phyloP scores from a whole-genome alignment of 2,113 vertebrate genomes.

The Apodemus sylvaticus region DNA sequence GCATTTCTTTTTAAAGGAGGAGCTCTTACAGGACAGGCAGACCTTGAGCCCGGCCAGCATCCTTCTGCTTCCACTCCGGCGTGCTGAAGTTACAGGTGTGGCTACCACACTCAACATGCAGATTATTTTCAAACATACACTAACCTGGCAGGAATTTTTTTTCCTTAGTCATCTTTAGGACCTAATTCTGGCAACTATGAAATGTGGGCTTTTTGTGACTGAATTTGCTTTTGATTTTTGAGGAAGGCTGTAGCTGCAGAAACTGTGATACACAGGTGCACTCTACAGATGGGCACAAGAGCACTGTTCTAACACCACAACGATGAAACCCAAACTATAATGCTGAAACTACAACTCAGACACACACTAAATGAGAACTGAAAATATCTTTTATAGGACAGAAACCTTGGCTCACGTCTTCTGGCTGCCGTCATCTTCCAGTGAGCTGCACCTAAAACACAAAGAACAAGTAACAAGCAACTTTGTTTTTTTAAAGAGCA shows the following conservation, averaged over 20 bases:
- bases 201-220: neutral
- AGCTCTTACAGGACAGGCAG: neutral
- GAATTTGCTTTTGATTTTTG: neutral
- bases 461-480: constrained; percentile 95
- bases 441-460: constrained; percentile 94
- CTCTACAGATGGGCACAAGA: constrained; percentile 68
- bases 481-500: constrained; percentile 87
- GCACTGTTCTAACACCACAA: constrained; percentile 64
- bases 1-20: neutral
- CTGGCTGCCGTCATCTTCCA: constrained; percentile 91
- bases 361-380: constrained; percentile 80
- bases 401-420: constrained; percentile 94
- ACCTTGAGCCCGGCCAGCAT: neutral
- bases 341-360: constrained; percentile 84
- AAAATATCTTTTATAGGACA: constrained; percentile 89
- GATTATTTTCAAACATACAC: neutral
- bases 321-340: constrained; percentile 79
- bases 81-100: neutral
- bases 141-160: neutral
- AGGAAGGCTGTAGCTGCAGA: neutral
- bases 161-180: neutral
- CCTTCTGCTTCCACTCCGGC: no score
- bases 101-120: neutral
- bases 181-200: neutral
- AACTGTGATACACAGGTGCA: constrained; percentile 11